These are phyloP conservation scores for Poecilia gillii DNA, from an alignment of 2,797 vertebrate genomes.

Conservation along the genomic window DNA sequence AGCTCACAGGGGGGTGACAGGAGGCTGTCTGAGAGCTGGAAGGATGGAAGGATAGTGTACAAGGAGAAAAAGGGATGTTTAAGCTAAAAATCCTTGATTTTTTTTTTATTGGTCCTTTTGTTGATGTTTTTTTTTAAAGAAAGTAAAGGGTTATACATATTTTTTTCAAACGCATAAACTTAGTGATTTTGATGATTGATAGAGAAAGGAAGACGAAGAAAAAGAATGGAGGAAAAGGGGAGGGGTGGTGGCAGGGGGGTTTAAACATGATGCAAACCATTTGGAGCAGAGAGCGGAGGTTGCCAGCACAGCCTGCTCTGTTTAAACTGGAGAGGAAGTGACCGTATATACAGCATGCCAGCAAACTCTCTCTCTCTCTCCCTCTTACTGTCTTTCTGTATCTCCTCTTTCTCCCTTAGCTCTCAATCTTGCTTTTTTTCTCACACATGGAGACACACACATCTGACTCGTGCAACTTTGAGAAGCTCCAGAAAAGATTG, in stretches of 20 bases:
- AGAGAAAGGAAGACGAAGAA: slow-evolving; percentile 82
- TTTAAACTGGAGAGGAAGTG: slow-evolving; percentile 99
- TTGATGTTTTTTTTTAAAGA: slow-evolving; percentile 21
- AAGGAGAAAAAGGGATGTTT: slow-evolving; percentile 35
- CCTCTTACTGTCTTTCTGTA: slow-evolving; percentile 70
- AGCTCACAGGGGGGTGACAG: slow-evolving; percentile 59
- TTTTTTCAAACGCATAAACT: slow-evolving; percentile 78
- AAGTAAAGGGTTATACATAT: slow-evolving; percentile 49
- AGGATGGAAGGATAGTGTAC: slow-evolving; percentile 16
- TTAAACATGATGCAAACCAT: slow-evolving; percentile 99
- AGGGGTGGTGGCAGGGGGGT: slow-evolving; percentile 86
- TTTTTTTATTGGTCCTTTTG: too few species aligned
- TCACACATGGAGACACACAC: slow-evolving; percentile 30
- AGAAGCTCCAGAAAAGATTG: slow-evolving; percentile 55
- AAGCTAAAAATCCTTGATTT: slow-evolving; percentile 62
- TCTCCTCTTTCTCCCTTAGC: slow-evolving; percentile 59
- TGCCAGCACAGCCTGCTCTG: slow-evolving; percentile 99
- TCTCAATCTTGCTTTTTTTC: slow-evolving; percentile 14
- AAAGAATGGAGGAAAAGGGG: slow-evolving; percentile 75
- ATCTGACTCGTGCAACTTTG: slow-evolving; percentile 28
- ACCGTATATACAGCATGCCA: slow-evolving; percentile 99
- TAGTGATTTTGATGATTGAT: slow-evolving; percentile 87
- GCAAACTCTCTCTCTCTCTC: slow-evolving; percentile 79
- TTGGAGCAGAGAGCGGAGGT: slow-evolving; percentile 92
- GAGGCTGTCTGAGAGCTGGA: slow-evolving; percentile 31